Conservation (phyloP, 2,888 invertebrate genomes). For the Epinotia brunnichana region DNA sequence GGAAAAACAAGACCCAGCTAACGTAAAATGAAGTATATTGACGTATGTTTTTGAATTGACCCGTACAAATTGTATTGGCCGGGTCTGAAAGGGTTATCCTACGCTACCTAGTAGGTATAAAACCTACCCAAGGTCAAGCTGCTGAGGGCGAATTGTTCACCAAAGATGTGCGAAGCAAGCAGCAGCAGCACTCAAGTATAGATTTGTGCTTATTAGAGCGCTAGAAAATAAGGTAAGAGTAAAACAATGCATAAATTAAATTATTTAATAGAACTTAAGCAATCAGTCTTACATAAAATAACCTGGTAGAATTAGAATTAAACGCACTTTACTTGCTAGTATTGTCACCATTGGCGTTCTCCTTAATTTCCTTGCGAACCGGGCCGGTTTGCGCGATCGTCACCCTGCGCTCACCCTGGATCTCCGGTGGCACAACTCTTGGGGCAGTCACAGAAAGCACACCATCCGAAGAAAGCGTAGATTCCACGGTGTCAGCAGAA, state of each 20-base stretch:
- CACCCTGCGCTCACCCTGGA: slow-evolving; percentile 80
- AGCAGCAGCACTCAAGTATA: too few species aligned
- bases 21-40: too few species aligned
- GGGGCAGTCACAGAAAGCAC: slow-evolving; percentile 88
- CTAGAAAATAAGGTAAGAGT: background rate
- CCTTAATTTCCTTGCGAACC: slow-evolving; percentile 80
- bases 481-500: slow-evolving; percentile 86
- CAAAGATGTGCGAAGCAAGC: too few species aligned
- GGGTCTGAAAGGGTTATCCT: too few species aligned
- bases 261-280: slow-evolving; percentile 41
- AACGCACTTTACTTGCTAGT: slow-evolving; percentile 48
- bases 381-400: slow-evolving; percentile 86
- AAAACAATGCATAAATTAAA: slow-evolving; percentile 18
- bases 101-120: too few species aligned
- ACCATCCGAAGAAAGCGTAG: slow-evolving; percentile 90
- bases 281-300: slow-evolving; percentile 37
- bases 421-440: slow-evolving; percentile 61
- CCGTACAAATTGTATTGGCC: too few species aligned
- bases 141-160: too few species aligned
- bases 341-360: slow-evolving; percentile 75
- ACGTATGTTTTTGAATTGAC: too few species aligned
- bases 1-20: too few species aligned
- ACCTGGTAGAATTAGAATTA: slow-evolving; percentile 3
- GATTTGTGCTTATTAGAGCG: too few species aligned
- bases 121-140: too few species aligned